Evolutionary conservation across 1,140 invertebrate genomes (phyloP).

Genomic region (Drosophila burlai): DNA sequence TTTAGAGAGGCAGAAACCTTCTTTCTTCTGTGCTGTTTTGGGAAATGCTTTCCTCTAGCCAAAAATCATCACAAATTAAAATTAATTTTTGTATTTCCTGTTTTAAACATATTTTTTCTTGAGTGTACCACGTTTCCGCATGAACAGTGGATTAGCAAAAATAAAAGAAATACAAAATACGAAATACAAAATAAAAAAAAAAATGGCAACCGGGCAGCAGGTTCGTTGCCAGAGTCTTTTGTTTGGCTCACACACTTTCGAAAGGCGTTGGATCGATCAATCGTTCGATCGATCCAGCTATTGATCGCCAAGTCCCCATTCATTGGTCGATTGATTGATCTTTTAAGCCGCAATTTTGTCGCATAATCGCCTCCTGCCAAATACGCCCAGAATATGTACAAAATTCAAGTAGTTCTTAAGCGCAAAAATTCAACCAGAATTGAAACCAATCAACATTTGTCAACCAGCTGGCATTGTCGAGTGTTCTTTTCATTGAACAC

Average conservation of each 20-base stretch:
- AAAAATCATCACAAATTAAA: too few species aligned
- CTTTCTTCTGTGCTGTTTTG: not conserved
- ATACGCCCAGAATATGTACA: not conserved
- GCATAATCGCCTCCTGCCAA: conserved; percentile 14
- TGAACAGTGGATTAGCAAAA: conserved; percentile 19
- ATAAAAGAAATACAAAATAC: not conserved
- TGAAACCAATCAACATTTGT: conserved; percentile 36
- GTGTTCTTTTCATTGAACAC: conserved; percentile 52
- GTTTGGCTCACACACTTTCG: conserved; percentile 32
- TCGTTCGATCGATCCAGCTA: not conserved
- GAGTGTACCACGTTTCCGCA: conserved; percentile 6
- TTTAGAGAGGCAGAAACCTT: not conserved
- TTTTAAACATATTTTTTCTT: not conserved
- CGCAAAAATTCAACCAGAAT: conserved; percentile 18
- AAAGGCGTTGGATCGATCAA: conserved; percentile 17
- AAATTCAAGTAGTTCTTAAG: conserved; percentile 13
- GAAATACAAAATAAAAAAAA: not conserved
- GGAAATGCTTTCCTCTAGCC: not conserved
- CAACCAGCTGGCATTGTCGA: conserved; percentile 48
- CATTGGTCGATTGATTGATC: conserved; percentile 21
- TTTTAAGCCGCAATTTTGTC: conserved; percentile 12
- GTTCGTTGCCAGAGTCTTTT: conserved; percentile 53
- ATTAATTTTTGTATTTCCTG: not conserved
- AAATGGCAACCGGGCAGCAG: not conserved
- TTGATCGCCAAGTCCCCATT: not conserved